A percentile compares a stretch with the other conserved stretches of the same genome.
Evolutionary conservation across 2,113 vertebrate species (phyloP).

Genomic region (Vimba vimba): DNA sequence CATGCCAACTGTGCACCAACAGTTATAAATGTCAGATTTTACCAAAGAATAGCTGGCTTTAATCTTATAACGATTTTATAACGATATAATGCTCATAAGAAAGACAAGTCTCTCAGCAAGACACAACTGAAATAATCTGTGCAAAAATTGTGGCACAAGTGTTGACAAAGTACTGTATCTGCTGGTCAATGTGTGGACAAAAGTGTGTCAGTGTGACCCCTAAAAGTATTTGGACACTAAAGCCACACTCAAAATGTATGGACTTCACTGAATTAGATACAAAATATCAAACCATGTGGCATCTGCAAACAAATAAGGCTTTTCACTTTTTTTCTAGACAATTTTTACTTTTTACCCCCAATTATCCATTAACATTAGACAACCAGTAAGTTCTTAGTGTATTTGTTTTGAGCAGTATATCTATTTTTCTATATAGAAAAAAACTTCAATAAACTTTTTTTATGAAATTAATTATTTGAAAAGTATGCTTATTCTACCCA

Average conservation of each 20-base stretch:
- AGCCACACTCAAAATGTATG: neutral
- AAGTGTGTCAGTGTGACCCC: neutral
- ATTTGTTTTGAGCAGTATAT: neutral
- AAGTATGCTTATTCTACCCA: neutral
- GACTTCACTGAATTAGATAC: neutral
- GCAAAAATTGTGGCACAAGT: neutral
- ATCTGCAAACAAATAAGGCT: neutral
- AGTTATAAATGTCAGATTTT: conserved; percentile 7
- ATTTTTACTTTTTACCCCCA: neutral
- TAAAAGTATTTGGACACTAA: neutral
- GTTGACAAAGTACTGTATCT: neutral
- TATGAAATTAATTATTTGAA: neutral
- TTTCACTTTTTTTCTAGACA: neutral
- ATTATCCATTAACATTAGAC: neutral
- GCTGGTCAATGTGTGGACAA: neutral
- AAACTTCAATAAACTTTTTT: neutral
- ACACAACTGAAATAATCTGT: neutral
- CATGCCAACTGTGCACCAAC: neutral
- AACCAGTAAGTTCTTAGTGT: neutral
- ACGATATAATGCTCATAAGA: neutral
- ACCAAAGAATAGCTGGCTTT: neutral
- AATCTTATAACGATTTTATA: conserved; percentile 25
- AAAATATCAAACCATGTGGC: neutral
- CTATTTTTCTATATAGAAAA: neutral
- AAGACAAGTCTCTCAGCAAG: neutral